Evolutionary conservation across 2,797 vertebrate species (phyloP), one percentile per base, ranked within the genome.

Genomic region (Peromyscus melanophrys): DNA sequence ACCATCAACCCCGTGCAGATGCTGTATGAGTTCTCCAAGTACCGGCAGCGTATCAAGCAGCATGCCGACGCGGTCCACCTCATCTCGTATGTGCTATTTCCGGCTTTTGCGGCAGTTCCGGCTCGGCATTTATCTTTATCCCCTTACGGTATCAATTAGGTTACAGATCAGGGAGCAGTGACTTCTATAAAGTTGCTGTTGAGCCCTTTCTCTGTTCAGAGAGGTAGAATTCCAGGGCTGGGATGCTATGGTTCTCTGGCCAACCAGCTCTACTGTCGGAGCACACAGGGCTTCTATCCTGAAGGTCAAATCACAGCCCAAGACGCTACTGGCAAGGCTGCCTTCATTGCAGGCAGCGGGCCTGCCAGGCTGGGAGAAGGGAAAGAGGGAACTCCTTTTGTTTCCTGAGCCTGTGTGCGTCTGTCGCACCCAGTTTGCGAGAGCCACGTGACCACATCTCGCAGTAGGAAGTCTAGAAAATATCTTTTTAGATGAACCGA

Each of bases 11-110:
- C 99, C 0, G 98, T 99, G 97, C 99, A 99, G 97, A 99, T 99
- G 99, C 99, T 99, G 81, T 99, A 99, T 0, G 99, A 99, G 37
- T 99, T 99, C 97, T 99, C 99, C 98, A 99, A 99, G 97, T 99
- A 99, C 92, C 98, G 99, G 40, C 99, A 99, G 98, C 99, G 99
- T 57, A 99, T 99, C 98, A 99, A 99, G 97, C 99, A 99, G 96
- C 99, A 99, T 0, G 99, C 99, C 0, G 99, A 99, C 57, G 98
- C 99, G 2, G 99, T 99, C 92, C 99, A 99, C 95, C 99, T 99
- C 92, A 99, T 99, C 98, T 99, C 99, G 99, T 99, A 99, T 78
- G 99, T 99, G 96, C 80, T 40, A 0, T 31, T 34, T 9, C 16
- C 7, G 34, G 25, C 12, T 57, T 80, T 80, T 34, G 8, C 21